Percentiles rank a stretch among this genome's conserved stretches.
Conservation (phyloP, 2,113 vertebrate species). For the Nycticryphes semicollaris region DNA sequence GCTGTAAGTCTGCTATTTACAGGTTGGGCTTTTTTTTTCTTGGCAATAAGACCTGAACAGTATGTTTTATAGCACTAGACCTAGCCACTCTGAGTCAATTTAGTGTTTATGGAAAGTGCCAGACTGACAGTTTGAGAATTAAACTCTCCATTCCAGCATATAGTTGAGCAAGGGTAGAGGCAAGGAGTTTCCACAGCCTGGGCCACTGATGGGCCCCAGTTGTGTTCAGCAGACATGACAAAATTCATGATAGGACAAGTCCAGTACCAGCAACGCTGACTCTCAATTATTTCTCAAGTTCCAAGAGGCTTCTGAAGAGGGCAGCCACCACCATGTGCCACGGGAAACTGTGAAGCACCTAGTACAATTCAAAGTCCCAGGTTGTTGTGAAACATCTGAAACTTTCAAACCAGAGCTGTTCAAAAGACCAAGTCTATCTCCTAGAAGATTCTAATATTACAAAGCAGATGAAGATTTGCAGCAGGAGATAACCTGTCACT, state of each 20-base stretch:
- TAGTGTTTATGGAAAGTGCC: constrained; percentile 45
- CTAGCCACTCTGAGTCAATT: constrained; percentile 49
- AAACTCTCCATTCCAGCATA: background rate
- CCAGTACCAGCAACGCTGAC: accelerated
- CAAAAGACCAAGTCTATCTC: background rate
- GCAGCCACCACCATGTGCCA: background rate
- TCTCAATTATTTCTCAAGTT: background rate
- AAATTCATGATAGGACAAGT: background rate
- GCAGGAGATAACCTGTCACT: background rate
- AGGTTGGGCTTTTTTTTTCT: constrained; percentile 15
- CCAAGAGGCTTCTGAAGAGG: background rate
- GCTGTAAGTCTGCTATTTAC: constrained; percentile 45
- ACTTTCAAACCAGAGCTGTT: background rate
- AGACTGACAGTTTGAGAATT: constrained; percentile 29
- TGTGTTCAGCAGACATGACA: background rate
- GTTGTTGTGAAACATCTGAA: background rate
- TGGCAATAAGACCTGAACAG: constrained; percentile 41
- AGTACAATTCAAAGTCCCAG: background rate
- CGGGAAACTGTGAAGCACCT: accelerated
- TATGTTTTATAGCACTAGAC: constrained; percentile 53
- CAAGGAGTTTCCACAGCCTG: background rate
- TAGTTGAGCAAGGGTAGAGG: background rate
- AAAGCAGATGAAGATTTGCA: background rate
- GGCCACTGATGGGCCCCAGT: background rate
- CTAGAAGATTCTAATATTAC: background rate